These are phyloP conservation scores for Mellilla xanthometata DNA, from an alignment of 2,888 invertebrate genomes.

Conservation along the genomic window DNA sequence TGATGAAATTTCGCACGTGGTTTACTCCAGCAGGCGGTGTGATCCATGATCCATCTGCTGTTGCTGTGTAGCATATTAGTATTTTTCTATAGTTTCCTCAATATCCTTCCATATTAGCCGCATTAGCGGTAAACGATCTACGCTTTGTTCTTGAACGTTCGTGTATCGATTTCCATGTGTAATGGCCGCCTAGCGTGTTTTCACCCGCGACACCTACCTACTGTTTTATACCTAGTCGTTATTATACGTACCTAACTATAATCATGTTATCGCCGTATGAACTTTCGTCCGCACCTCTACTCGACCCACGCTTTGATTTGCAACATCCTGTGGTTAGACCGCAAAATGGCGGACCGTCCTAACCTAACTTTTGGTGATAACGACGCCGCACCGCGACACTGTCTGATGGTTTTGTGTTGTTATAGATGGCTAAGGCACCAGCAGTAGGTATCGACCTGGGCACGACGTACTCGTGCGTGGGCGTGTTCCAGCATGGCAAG, in stretches of 20 bases:
- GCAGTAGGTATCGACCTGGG: slow-evolving; percentile 98
- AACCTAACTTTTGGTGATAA: slow-evolving; percentile 13
- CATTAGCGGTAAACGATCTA: slow-evolving; percentile 20
- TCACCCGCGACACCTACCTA: slow-evolving; percentile 1
- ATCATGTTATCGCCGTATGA: neutral
- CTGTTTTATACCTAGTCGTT: too few species aligned
- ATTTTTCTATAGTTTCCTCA: neutral
- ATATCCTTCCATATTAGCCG: slow-evolving; percentile 1
- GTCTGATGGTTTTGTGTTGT: slow-evolving; percentile 33
- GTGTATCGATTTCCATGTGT: slow-evolving; percentile 52
- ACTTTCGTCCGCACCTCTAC: neutral
- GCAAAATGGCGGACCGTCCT: slow-evolving; percentile 31
- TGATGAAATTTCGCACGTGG: slow-evolving; percentile 20
- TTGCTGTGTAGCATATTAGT: neutral
- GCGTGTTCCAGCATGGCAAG: slow-evolving; percentile 95
- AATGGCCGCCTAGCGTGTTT: slow-evolving; percentile 45
- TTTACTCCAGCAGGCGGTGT: slow-evolving; percentile 10
- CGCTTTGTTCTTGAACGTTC: slow-evolving; percentile 57
- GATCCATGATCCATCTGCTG: slow-evolving; percentile 5
- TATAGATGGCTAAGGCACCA: slow-evolving; percentile 88
- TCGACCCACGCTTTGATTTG: slow-evolving; percentile 19
- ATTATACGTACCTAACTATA: neutral
- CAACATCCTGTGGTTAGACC: slow-evolving; percentile 1
- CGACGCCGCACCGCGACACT: neutral
- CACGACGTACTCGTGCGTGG: slow-evolving; percentile 97